Evolutionary conservation across 2,113 vertebrate genomes (phyloP).

Genomic region (Uria lomvia): DNA sequence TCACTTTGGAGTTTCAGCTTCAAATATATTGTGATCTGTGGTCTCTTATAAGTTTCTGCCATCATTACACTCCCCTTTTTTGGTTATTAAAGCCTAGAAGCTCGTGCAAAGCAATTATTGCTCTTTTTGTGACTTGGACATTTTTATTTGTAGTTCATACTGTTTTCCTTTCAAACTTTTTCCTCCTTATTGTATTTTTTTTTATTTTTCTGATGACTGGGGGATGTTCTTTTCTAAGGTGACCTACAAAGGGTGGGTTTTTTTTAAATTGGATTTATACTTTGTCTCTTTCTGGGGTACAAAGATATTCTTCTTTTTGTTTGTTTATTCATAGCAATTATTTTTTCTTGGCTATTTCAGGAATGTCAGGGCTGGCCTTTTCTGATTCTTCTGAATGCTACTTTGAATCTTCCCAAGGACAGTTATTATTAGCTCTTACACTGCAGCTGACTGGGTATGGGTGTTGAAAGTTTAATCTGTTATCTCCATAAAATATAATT

Average conservation of each 20-base stretch:
- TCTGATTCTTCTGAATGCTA: slow-evolving; percentile 46
- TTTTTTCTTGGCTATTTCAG: slow-evolving; percentile 51
- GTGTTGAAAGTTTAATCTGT: slow-evolving; percentile 63
- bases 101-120: not conserved
- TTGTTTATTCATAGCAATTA: slow-evolving; percentile 42
- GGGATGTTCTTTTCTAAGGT: slow-evolving; percentile 1
- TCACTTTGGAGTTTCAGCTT: not conserved
- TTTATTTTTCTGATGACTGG: not conserved
- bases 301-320: slow-evolving; percentile 9
- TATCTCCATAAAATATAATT: slow-evolving; percentile 62
- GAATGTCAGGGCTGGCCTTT: slow-evolving; percentile 34
- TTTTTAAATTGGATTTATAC: not conserved
- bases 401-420: slow-evolving; percentile 55
- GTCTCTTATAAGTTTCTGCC: not conserved
- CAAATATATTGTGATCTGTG: not conserved
- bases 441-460: slow-evolving; percentile 50
- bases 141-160: not conserved
- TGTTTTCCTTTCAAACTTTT: slow-evolving; percentile 5
- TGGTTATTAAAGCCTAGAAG: not conserved
- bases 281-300: slow-evolving; percentile 21
- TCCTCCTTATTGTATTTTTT: not conserved
- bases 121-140: not conserved
- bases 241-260: not conserved
- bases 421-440: slow-evolving; percentile 57
- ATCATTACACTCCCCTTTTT: not conserved